phyloP scores from a whole-genome alignment of 2,113 vertebrate genomes.

The Condylura cristata region DNA sequence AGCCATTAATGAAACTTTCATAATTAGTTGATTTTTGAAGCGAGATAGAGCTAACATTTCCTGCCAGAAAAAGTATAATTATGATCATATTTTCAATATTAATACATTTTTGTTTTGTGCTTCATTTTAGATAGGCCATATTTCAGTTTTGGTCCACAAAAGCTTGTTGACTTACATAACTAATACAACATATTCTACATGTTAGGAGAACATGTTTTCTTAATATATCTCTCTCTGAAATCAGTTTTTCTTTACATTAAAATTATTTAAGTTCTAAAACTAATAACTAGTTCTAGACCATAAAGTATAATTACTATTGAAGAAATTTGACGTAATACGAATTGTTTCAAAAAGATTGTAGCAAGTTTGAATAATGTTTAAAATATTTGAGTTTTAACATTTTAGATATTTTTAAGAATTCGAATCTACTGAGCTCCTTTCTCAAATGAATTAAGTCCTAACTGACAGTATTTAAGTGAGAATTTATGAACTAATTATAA shows the following conservation, averaged over 20 bases:
- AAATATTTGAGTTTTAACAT: constrained; percentile 49
- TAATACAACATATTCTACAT: neutral
- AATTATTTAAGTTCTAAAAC: constrained; percentile 38
- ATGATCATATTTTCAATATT: neutral
- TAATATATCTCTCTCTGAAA: constrained; percentile 38
- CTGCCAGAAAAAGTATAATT: neutral
- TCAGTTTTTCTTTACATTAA: constrained; percentile 43
- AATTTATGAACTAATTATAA: constrained; percentile 9
- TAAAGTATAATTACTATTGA: constrained; percentile 14
- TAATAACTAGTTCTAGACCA: constrained; percentile 33
- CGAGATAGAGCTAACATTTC: neutral
- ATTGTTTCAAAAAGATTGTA: constrained; percentile 44
- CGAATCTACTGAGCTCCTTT: neutral
- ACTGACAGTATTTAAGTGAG: neutral
- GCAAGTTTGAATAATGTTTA: neutral
- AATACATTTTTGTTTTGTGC: neutral
- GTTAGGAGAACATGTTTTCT: constrained; percentile 48
- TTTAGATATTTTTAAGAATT: constrained; percentile 27
- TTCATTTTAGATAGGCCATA: constrained; percentile 38
- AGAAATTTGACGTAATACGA: constrained; percentile 2
- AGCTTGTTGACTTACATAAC: neutral
- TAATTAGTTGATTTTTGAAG: neutral
- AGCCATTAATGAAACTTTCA: constrained; percentile 6
- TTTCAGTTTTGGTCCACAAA: constrained; percentile 22
- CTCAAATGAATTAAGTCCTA: neutral